phyloP scores from a whole-genome alignment of 2,797 vertebrate species.

The Geotria australis region DNA sequence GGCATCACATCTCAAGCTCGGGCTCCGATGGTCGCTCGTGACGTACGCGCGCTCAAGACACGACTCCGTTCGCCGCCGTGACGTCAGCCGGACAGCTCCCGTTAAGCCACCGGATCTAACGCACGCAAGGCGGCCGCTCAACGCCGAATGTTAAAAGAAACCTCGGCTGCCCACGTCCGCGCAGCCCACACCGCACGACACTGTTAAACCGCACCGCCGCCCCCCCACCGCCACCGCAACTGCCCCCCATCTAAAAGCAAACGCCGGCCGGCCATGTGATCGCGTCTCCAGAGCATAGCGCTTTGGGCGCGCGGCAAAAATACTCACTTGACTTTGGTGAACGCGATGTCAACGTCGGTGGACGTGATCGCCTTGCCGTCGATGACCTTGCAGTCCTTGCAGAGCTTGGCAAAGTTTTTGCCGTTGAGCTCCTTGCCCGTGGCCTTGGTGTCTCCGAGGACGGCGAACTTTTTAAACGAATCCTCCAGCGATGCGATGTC shows the following conservation, averaged over 20 bases:
- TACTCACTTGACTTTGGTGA: slow-evolving; percentile 56
- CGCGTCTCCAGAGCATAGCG: fast-evolving
- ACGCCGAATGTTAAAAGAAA: too few species aligned
- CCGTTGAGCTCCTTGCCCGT: slow-evolving; percentile 27
- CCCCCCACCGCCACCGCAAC: too few species aligned
- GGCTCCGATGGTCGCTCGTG: too few species aligned
- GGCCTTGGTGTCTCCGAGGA: slow-evolving; percentile 27
- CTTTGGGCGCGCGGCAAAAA: neutral
- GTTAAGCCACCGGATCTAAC: too few species aligned
- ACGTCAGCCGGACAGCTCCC: too few species aligned
- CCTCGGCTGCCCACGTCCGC: fast-evolving
- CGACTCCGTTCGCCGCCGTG: too few species aligned
- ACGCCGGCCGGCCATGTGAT: neutral
- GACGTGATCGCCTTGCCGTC: slow-evolving; percentile 35
- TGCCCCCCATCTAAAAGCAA: neutral
- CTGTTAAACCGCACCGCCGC: neutral
- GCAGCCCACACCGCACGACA: fast-evolving
- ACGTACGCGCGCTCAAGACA: too few species aligned
- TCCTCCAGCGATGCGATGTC: slow-evolving; percentile 14
- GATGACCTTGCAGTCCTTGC: slow-evolving; percentile 39
- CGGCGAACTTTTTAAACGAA: slow-evolving; percentile 28
- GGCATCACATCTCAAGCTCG: too few species aligned
- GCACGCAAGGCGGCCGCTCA: too few species aligned
- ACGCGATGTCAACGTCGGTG: slow-evolving; percentile 38
- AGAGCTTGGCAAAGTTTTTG: slow-evolving; percentile 53